A percentile compares a stretch with the other conserved stretches of the same genome.
Conservation (phyloP, 2,797 vertebrate genomes). For the Periophthalmus magnuspinnatus region DNA sequence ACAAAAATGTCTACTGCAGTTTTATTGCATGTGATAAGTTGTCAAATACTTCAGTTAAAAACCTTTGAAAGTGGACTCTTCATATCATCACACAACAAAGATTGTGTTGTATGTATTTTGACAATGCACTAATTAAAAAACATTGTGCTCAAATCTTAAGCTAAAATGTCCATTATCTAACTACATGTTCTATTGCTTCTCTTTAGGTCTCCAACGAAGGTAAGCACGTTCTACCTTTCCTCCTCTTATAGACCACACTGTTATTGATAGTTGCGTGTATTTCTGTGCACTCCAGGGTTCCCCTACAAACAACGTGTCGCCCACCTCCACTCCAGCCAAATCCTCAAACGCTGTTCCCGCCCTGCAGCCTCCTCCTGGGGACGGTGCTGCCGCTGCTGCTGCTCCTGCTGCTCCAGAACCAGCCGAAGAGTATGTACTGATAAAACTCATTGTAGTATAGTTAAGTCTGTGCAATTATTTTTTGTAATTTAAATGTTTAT, state of each 20-base stretch:
- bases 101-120: constrained; percentile 22
- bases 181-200: constrained; percentile 8
- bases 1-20: not conserved
- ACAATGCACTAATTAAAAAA: not conserved
- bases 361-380: constrained; percentile 76
- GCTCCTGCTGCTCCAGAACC: constrained; percentile 79
- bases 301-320: constrained; percentile 92
- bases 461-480: too few relatives aligned
- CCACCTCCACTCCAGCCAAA: constrained; percentile 95
- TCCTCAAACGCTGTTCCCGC: constrained; percentile 84
- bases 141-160: not conserved
- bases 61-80: constrained; percentile 46
- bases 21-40: not conserved
- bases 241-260: not conserved
- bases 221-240: constrained; percentile 35
- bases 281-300: constrained; percentile 81
- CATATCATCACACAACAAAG: constrained; percentile 50
- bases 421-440: constrained; percentile 71
- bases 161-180: constrained; percentile 19
- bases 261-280: not conserved
- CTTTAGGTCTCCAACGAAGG: constrained; percentile 82
- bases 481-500: not conserved
- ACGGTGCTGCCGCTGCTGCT: constrained; percentile 74
- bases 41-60: not conserved
- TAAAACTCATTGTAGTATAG: constrained; percentile 10